Evolutionary conservation across 1,140 invertebrate species (phyloP).

Genomic region (Lethrus apterus): DNA sequence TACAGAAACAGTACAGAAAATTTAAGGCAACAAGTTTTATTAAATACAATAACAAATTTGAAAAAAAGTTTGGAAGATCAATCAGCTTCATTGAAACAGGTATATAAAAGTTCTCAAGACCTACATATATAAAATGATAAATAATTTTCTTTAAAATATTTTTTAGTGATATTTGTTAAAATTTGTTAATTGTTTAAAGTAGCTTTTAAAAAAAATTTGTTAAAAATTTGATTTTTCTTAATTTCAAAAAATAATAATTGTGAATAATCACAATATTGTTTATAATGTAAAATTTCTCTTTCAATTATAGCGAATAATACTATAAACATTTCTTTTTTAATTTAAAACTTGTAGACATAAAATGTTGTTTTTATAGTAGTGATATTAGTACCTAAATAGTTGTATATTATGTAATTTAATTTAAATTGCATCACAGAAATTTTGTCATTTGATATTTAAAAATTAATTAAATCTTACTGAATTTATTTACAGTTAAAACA

Average conservation of each 20-base stretch:
- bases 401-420: no score
- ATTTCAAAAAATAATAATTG: slow-evolving; percentile 4
- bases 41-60: slow-evolving; percentile 50
- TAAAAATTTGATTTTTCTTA: no score
- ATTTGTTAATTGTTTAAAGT: slow-evolving; percentile 9
- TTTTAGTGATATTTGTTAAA: slow-evolving; percentile 8
- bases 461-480: no score
- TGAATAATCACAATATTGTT: slow-evolving; percentile 1
- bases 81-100: slow-evolving; percentile 45
- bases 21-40: slow-evolving; percentile 45
- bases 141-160: slow-evolving; percentile 1
- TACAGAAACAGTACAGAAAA: slow-evolving; percentile 31
- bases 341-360: neutral
- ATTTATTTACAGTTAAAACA: no score
- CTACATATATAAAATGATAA: slow-evolving; percentile 26
- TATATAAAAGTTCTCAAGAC: slow-evolving; percentile 34
- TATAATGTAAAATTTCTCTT: neutral
- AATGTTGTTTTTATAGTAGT: no score
- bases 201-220: no score
- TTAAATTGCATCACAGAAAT: no score
- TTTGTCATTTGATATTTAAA: no score
- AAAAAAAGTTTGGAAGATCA: slow-evolving; percentile 51
- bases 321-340: no score
- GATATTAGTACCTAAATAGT: no score
- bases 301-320: neutral